Evolutionary conservation across 2,113 vertebrate genomes (phyloP).

Genomic region (Thamnaconus septentrionalis): DNA sequence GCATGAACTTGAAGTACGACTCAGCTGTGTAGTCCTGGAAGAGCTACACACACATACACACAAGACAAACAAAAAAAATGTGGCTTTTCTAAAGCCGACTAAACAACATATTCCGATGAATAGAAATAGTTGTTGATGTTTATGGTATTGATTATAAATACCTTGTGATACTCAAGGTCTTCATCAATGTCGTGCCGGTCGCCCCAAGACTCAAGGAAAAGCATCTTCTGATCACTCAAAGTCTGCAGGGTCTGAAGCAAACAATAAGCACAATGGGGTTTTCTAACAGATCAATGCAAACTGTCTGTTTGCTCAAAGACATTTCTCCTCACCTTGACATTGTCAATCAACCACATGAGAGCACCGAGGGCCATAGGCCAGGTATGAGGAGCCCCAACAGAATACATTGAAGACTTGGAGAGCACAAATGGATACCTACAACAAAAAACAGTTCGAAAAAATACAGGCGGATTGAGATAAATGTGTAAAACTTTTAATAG

Average conservation of each 20-base stretch:
- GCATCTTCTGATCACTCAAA: slow-evolving; percentile 73
- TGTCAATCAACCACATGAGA: slow-evolving; percentile 92
- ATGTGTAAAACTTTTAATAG: too few relatives aligned
- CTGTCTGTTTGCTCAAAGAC: too few relatives aligned
- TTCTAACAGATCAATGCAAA: not conserved
- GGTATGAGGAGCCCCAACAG: slow-evolving; percentile 93
- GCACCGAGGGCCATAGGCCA: slow-evolving; percentile 94
- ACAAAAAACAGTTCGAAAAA: slow-evolving; percentile 3
- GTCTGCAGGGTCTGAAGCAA: slow-evolving; percentile 58
- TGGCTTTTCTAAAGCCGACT: not conserved
- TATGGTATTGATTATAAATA: slow-evolving; percentile 42
- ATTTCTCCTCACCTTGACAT: slow-evolving; percentile 81
- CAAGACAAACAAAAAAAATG: slow-evolving; percentile 2
- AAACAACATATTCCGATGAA: too few relatives aligned
- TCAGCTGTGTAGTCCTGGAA: slow-evolving; percentile 85
- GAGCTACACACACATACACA: slow-evolving; percentile 76
- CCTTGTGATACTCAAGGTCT: slow-evolving; percentile 87
- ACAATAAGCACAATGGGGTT: slow-evolving; percentile 7
- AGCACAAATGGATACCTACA: slow-evolving; percentile 90
- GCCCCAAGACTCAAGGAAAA: slow-evolving; percentile 74
- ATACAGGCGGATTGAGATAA: too few relatives aligned
- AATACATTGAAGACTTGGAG: slow-evolving; percentile 96
- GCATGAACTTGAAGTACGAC: slow-evolving; percentile 90
- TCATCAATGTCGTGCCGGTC: slow-evolving; percentile 80
- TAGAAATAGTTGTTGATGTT: too few relatives aligned